Evolutionary conservation across 2,113 vertebrate species (phyloP).

Genomic region (Cheirogaleus medius): DNA sequence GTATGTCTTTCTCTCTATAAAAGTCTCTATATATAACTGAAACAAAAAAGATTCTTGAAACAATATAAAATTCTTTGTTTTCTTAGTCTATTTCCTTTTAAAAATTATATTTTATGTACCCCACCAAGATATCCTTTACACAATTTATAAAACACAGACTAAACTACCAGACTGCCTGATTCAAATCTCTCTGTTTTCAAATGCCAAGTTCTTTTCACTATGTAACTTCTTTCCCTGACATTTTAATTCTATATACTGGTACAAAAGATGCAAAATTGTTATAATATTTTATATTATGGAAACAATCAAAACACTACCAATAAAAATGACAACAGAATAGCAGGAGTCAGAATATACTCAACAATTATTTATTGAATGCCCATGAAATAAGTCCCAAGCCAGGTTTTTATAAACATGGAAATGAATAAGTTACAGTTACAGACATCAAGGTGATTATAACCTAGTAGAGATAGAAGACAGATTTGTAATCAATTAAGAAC

Average conservation of each 20-base stretch:
- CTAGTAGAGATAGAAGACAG: not conserved
- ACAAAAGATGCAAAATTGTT: not conserved
- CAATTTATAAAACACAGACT: not conserved
- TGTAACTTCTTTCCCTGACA: not conserved
- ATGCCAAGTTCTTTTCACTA: not conserved
- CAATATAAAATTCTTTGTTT: not conserved
- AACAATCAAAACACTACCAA: not conserved
- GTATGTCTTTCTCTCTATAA: not conserved
- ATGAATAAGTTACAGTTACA: not conserved
- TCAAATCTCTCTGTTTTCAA: slow-evolving; percentile 23
- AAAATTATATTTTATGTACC: not conserved
- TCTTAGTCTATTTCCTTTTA: not conserved
- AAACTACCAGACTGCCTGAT: not conserved
- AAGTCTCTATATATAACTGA: not conserved
- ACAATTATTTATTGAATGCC: not conserved
- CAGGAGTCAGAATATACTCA: not conserved
- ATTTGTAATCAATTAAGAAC: not conserved
- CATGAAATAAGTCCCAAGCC: not conserved
- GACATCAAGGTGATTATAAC: not conserved
- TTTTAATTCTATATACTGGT: not conserved
- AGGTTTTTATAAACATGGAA: not conserved
- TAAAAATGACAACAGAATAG: not conserved
- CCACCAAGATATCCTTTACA: not conserved
- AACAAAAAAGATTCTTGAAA: not conserved
- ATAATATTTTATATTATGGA: not conserved